These are phyloP conservation scores for Eledone cirrhosa DNA, from an alignment of 2,888 invertebrate genomes.

Conservation along the genomic window DNA sequence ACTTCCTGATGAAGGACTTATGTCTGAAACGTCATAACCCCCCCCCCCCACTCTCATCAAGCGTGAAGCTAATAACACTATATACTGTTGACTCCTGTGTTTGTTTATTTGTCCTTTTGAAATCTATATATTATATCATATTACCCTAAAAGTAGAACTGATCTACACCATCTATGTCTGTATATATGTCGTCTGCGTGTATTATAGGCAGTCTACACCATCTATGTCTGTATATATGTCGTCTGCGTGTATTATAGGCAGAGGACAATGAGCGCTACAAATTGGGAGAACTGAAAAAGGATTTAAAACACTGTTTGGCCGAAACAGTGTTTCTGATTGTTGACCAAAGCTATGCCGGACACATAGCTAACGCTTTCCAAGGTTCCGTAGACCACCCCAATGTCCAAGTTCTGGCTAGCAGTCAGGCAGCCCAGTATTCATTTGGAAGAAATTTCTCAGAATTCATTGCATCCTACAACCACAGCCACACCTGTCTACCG, in stretches of 20 bases:
- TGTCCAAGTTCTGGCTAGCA: conserved; percentile 64
- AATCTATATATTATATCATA: too few species aligned
- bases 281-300: conserved; percentile 68
- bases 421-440: conserved; percentile 62
- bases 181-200: too few species aligned
- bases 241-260: conserved; percentile 53
- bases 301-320: conserved; percentile 68
- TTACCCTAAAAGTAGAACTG: too few species aligned
- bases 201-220: too few species aligned
- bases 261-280: conserved; percentile 68
- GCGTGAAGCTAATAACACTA: too few species aligned
- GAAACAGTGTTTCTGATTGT: conserved; percentile 68
- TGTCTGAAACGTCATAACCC: too few species aligned
- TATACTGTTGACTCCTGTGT: too few species aligned
- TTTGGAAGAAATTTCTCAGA: conserved; percentile 63
- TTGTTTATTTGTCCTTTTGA: too few species aligned
- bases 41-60: too few species aligned
- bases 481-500: conserved; percentile 60
- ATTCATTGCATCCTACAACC: conserved; percentile 62
- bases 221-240: too few species aligned
- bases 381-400: conserved; percentile 60
- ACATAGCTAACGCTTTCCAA: conserved; percentile 61
- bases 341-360: conserved; percentile 69
- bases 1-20: too few species aligned
- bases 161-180: too few species aligned